Base-by-base conservation (phyloP, 2,888 invertebrate genomes). In the Dynastes hyllus region DNA sequence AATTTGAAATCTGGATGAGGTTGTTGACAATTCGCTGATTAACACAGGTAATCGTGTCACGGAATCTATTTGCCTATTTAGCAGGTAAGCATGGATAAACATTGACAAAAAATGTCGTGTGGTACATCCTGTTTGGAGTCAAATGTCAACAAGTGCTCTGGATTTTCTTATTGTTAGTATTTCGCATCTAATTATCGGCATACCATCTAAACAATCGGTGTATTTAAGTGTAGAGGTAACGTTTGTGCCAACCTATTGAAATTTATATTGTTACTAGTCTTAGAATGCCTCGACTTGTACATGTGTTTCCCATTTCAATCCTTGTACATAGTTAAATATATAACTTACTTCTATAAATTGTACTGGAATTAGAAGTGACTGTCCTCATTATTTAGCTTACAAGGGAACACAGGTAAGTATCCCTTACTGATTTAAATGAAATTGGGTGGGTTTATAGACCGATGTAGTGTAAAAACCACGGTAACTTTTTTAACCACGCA, bases 91-190 rank as follows among this genome's bases (percentile, higher is more conserved):
- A 9, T 8, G 11, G 16, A 29, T 2, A 61, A 6, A 27, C 29
- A 29, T 6, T 1, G 9, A 27, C 1, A 16, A 61, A 9, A 61
- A 45, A 45, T 9, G 45, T 45, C 61, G 22, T 11, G 61, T 3
- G 53, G 53, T 11, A 11, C 61, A 27, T 61, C 61, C 61, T 27
- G 61, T 61, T 16, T 2, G 5, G 61, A 27, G 61, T 61, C 61
- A 61, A 61, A 61, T 61, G 61, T 61, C 61, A 61, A 61, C 61
- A 53, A 53, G 13, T n/a, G 53, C 61, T 61, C 8, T 11, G 11
- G 27, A 32, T 32, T 29, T 61, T 61, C 2, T 29, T 61, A 27
- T 61, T 61, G 11, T 32, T 32, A 32, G 32, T 45, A 45, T 11
- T 9, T 27, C 22, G 61, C 27, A 61, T 61, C 29, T 61, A 61